Evolutionary conservation across 2,797 vertebrate species (phyloP).

Genomic region (Micromesistius poutassou): DNA sequence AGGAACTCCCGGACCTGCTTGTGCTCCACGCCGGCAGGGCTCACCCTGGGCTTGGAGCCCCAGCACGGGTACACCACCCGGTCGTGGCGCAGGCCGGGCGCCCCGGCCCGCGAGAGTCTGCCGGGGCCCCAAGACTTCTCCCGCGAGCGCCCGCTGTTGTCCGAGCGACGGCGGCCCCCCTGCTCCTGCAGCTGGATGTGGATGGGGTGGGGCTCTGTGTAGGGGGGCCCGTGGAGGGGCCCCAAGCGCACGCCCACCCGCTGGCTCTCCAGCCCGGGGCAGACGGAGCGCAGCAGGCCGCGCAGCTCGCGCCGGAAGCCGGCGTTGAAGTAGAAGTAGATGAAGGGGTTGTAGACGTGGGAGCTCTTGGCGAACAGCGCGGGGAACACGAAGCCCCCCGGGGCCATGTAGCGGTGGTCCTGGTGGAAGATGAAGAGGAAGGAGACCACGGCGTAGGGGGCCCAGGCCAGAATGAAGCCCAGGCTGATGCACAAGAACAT

Average conservation of each 20-base stretch:
- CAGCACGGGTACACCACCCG: constrained; percentile 46
- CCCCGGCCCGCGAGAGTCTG: neutral
- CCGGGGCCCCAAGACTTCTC: neutral
- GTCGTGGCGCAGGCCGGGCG: accelerated
- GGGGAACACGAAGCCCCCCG: constrained; percentile 58
- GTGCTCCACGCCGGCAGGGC: neutral
- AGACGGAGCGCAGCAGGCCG: constrained; percentile 37
- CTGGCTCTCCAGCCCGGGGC: constrained; percentile 37
- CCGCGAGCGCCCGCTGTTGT: neutral
- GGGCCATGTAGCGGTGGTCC: constrained; percentile 55
- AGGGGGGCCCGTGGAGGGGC: constrained; percentile 1
- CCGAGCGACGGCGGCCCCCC: neutral
- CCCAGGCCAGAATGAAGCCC: constrained; percentile 69
- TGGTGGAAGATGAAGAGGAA: constrained; percentile 69
- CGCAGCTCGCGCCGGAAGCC: constrained; percentile 61
- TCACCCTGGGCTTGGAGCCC: constrained; percentile 36
- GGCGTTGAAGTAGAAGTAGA: constrained; percentile 75
- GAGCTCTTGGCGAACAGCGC: constrained; percentile 72
- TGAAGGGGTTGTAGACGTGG: constrained; percentile 72
- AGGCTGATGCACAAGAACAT: constrained; percentile 73
- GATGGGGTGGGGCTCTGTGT: constrained; percentile 39
- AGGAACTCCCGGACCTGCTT: constrained; percentile 19
- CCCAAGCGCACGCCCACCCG: constrained; percentile 30
- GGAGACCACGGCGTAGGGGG: constrained; percentile 62
- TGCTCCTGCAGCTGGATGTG: constrained; percentile 68